phyloP scores from a whole-genome alignment of 2,113 vertebrate genomes.

The Isurus oxyrinchus region DNA sequence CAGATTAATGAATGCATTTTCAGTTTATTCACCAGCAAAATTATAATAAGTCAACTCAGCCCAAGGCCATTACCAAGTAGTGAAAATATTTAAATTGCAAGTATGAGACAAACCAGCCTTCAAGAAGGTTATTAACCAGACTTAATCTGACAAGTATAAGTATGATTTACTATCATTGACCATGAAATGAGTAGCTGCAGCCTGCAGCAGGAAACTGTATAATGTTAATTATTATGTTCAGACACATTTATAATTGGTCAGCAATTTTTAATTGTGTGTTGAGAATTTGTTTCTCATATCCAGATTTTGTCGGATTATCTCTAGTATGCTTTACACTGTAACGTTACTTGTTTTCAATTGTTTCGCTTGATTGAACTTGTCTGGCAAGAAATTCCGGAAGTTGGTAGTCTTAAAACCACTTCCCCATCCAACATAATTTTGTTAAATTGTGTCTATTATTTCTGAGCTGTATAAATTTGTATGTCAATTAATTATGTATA shows the following conservation, averaged over 20 bases:
- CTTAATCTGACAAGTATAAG: slow-evolving; percentile 40
- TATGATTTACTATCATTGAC: slow-evolving; percentile 36
- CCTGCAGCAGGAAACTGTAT: neutral
- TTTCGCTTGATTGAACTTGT: neutral
- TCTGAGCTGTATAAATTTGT: neutral
- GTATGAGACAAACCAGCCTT: slow-evolving; percentile 12
- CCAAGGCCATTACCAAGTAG: slow-evolving; percentile 17
- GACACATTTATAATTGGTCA: slow-evolving; percentile 16
- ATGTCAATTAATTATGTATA: neutral
- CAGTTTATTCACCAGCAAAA: slow-evolving; percentile 25
- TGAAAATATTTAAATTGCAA: slow-evolving; percentile 34
- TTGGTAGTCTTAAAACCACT: neutral
- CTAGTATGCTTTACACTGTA: neutral
- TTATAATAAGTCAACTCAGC: slow-evolving; percentile 18
- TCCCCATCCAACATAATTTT: neutral
- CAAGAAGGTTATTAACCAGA: slow-evolving; percentile 35
- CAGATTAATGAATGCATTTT: neutral
- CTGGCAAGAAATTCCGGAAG: neutral
- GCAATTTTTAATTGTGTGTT: neutral
- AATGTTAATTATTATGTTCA: slow-evolving; percentile 21
- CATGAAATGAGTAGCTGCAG: slow-evolving; percentile 39
- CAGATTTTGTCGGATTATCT: neutral
- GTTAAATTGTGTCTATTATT: neutral
- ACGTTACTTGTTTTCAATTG: slow-evolving; percentile 14
- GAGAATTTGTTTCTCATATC: neutral